phyloP scores from a whole-genome alignment of 2,888 invertebrate genomes.

The Polyploca ridens region DNA sequence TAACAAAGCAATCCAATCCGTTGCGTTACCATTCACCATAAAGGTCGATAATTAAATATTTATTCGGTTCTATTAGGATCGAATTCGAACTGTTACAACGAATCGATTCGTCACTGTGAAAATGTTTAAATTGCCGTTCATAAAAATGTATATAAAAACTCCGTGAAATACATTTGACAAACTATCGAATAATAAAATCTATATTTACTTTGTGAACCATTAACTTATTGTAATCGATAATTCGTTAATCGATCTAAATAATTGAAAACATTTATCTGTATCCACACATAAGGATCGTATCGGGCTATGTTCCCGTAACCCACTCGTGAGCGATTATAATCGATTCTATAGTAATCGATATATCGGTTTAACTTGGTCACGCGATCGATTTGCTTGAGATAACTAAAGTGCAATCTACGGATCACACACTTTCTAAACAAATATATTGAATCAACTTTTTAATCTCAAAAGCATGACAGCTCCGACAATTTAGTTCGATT shows the following conservation, averaged over 20 bases:
- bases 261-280: constrained; percentile 65
- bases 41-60: constrained; percentile 80
- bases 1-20: constrained; percentile 67
- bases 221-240: constrained; percentile 68
- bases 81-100: constrained; percentile 64
- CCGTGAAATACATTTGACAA: constrained; percentile 77
- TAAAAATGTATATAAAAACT: constrained; percentile 53
- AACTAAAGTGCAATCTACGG: constrained; percentile 41
- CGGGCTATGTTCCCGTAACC: constrained; percentile 52
- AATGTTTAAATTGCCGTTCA: constrained; percentile 69
- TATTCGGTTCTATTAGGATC: constrained; percentile 77
- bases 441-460: constrained; percentile 6
- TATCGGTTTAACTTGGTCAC: constrained; percentile 63
- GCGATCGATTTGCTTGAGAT: constrained; percentile 56
- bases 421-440: constrained; percentile 45
- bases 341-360: constrained; percentile 66
- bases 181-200: constrained; percentile 57
- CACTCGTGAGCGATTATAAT: constrained; percentile 63
- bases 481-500: background rate
- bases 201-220: constrained; percentile 64
- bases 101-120: constrained; percentile 77
- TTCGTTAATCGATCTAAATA: constrained; percentile 72
- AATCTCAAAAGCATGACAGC: background rate
- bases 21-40: constrained; percentile 79
- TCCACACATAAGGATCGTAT: constrained; percentile 53